Base-by-base conservation (phyloP, 1,140 invertebrate genomes). In the Ylistrum balloti region DNA sequence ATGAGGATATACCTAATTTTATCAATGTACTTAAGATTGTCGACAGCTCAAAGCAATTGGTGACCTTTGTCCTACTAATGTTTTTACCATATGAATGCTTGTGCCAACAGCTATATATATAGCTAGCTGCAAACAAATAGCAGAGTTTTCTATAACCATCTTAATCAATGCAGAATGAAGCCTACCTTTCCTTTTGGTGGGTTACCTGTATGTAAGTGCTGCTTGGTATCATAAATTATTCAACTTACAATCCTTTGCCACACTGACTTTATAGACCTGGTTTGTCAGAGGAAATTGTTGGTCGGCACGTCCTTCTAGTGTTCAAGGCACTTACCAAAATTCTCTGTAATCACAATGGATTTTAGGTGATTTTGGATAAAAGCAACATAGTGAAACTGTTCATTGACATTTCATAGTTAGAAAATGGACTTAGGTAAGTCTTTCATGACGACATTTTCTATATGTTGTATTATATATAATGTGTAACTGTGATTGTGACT, bases 161-260 rank as follows among this genome's bases (percentile, higher is more conserved):
- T 28, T 74, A 74, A 74, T 74, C 56, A 74, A 74, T 74, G 56
- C n/a, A 28, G 11, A 28, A 74, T 74, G 56, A 74, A 74, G 56
- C 28, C n/a, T 74, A 74, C 56, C 56, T 74, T 28, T 74, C 56
- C 56, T 74, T 74, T 74, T 74, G 22, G 1, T 74, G 56, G 56
- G 20, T 74, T 74, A 74, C 56, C 56, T 74, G 22, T 74, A 28
- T 74, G 56, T 74, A 74, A 74, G 56, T 74, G 56, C 56, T 74
- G 56, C 56, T 74, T 74, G 56, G 56, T 28, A 28, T 28, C n/a
- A 74, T 74, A 74, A 74, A 74, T 74, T 17, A 74, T 74, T 74
- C 56, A 74, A n/a, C 56, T 2, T n/a, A n/a, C 15, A 74, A 28
- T 74, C n/a, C 56, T 74, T 17, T n/a, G 13, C 56, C n/a, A 74